Conservation (phyloP, 35 echinoderm and acorn worm species). For the Eucidaris tribuloides region DNA sequence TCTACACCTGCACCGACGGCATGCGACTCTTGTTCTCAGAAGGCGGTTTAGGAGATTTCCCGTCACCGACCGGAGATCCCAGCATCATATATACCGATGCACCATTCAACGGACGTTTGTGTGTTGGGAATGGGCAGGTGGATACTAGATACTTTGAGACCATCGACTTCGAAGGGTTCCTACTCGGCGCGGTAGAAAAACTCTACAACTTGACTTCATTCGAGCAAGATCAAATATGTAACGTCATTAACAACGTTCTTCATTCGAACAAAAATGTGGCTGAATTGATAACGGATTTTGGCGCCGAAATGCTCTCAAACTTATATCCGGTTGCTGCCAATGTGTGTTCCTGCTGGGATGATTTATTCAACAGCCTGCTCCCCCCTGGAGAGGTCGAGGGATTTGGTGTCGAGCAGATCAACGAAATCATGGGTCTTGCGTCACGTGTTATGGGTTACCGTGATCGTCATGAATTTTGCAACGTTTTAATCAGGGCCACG, state of each 20-base stretch:
- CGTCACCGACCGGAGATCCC: no score
- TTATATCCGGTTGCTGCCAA: not conserved
- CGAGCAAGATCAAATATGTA: not conserved
- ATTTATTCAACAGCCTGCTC: not conserved
- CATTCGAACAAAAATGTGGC: not conserved
- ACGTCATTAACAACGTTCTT: not conserved
- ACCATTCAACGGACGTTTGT: no score
- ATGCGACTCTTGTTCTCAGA: no score
- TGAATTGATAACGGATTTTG: not conserved
- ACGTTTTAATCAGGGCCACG: not conserved
- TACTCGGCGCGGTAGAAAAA: not conserved
- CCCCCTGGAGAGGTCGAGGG: not conserved
- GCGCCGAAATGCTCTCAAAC: not conserved
- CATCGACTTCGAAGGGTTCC: not conserved
- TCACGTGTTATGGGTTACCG: not conserved
- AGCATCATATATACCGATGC: no score
- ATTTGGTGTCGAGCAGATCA: not conserved
- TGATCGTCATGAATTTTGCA: not conserved
- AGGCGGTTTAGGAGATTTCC: no score
- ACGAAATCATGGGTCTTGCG: not conserved
- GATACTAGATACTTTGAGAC: not conserved
- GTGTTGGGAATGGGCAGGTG: not conserved
- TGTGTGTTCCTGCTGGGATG: constrained; percentile 13
- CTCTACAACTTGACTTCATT: not conserved
- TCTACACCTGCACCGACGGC: not conserved